Conservation (phyloP, 2,113 vertebrate species). For the Conger conger region DNA sequence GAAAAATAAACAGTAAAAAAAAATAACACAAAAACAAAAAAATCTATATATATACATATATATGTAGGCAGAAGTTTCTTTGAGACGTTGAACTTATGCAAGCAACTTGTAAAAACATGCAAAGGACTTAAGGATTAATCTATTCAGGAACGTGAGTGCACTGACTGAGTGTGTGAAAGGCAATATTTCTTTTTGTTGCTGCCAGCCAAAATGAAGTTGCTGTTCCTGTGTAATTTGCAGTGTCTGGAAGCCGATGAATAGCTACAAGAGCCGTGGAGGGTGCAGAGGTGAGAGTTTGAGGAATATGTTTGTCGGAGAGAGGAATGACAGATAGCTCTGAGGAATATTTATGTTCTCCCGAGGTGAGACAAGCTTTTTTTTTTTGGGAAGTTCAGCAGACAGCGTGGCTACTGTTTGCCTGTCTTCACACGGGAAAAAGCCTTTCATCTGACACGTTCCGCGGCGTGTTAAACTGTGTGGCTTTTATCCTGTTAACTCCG, state of each 20-base stretch:
- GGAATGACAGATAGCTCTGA: not conserved
- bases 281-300: conserved; percentile 19
- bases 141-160: conserved; percentile 55
- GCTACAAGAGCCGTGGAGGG: conserved; percentile 34
- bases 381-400: not conserved
- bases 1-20: not conserved
- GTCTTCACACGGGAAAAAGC: not conserved
- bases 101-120: conserved; percentile 43
- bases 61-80: conserved; percentile 7
- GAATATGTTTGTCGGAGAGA: not conserved
- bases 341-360: not conserved
- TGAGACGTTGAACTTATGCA: not conserved
- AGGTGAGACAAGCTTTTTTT: not conserved
- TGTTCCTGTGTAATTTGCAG: conserved; percentile 39
- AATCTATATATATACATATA: no score
- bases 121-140: conserved; percentile 59
- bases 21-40: not conserved
- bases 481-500: not conserved
- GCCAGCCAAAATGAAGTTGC: not conserved
- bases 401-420: not conserved
- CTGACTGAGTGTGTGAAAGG: conserved; percentile 41
- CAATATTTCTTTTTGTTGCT: conserved; percentile 30
- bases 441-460: conserved; percentile 26
- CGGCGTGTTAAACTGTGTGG: conserved; percentile 15
- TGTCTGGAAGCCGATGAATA: conserved; percentile 42